Evolutionary conservation across 2,113 vertebrate species (phyloP).

Genomic region (Chrysemys picta): DNA sequence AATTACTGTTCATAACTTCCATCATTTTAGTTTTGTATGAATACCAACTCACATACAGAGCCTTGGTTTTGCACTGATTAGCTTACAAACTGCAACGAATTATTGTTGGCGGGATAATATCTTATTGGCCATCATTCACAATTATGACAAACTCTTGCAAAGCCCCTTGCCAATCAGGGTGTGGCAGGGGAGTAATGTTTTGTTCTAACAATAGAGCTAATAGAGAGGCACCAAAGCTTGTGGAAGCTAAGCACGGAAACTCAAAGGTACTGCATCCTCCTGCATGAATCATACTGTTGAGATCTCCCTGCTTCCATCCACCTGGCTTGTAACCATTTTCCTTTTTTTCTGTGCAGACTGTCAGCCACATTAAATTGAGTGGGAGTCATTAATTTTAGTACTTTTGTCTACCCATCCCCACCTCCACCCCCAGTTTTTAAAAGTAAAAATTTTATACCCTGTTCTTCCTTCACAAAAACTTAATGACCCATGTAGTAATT

Average conservation of each 20-base stretch:
- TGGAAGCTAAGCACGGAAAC: background rate
- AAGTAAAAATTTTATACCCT: too few species aligned
- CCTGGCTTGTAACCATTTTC: background rate
- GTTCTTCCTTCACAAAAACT: too few species aligned
- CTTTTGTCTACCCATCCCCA: too few species aligned
- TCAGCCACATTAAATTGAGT: background rate
- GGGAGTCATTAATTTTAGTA: too few species aligned
- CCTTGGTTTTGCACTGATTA: background rate
- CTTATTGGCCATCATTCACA: slow-evolving; percentile 9
- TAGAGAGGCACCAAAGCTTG: background rate
- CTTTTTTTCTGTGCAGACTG: background rate
- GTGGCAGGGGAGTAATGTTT: slow-evolving; percentile 36
- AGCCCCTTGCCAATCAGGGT: slow-evolving; percentile 44
- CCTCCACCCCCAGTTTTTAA: too few species aligned
- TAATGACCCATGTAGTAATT: background rate
- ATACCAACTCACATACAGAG: slow-evolving; percentile 45
- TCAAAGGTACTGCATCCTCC: background rate
- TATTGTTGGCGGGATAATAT: slow-evolving; percentile 56
- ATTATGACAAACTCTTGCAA: slow-evolving; percentile 21
- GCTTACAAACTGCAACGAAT: slow-evolving; percentile 47
- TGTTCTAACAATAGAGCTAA: background rate
- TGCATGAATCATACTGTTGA: background rate
- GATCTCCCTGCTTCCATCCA: background rate
- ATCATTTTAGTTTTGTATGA: slow-evolving; percentile 52
- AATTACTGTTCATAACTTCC: slow-evolving; percentile 74